phyloP scores from a whole-genome alignment of 2,888 invertebrate genomes.

The Eupithecia tripunctaria region DNA sequence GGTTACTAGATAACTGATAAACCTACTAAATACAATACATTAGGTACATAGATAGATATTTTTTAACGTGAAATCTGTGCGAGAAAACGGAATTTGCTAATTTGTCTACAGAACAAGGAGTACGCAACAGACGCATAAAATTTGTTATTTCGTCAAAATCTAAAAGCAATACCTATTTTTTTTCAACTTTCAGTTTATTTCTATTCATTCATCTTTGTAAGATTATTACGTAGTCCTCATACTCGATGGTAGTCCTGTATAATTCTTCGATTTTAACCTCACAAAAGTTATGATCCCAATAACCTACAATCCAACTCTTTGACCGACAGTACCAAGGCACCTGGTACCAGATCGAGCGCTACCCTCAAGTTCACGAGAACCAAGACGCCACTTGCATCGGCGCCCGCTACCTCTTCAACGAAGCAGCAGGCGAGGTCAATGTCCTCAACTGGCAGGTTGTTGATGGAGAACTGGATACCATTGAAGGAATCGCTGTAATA shows the following conservation, averaged over 20 bases:
- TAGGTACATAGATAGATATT: too few relatives aligned
- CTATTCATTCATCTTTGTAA: too few relatives aligned
- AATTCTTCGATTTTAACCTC: too few relatives aligned
- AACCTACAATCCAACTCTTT: background rate
- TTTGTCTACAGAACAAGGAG: background rate
- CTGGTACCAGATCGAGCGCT: slow-evolving; percentile 74
- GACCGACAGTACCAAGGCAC: slow-evolving; percentile 66
- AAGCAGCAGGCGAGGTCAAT: slow-evolving; percentile 52
- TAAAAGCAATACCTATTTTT: too few relatives aligned
- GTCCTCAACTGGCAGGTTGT: slow-evolving; percentile 72
- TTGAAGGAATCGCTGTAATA: slow-evolving; percentile 62
- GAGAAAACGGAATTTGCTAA: background rate
- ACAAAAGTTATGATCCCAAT: background rate
- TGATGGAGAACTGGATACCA: slow-evolving; percentile 56
- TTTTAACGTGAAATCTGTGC: background rate
- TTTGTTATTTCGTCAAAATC: too few relatives aligned
- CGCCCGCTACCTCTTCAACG: slow-evolving; percentile 57
- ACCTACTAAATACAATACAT: too few relatives aligned
- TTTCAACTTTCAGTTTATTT: too few relatives aligned
- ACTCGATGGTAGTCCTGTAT: too few relatives aligned
- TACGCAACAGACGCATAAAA: too few relatives aligned
- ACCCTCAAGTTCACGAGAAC: slow-evolving; percentile 59
- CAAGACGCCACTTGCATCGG: slow-evolving; percentile 61
- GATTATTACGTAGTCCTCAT: too few relatives aligned
- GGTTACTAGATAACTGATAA: too few relatives aligned